A percentile compares a stretch with the other conserved stretches of the same genome.
Conservation (phyloP, 2,888 invertebrate species). For the Dichetophora obliterata region DNA sequence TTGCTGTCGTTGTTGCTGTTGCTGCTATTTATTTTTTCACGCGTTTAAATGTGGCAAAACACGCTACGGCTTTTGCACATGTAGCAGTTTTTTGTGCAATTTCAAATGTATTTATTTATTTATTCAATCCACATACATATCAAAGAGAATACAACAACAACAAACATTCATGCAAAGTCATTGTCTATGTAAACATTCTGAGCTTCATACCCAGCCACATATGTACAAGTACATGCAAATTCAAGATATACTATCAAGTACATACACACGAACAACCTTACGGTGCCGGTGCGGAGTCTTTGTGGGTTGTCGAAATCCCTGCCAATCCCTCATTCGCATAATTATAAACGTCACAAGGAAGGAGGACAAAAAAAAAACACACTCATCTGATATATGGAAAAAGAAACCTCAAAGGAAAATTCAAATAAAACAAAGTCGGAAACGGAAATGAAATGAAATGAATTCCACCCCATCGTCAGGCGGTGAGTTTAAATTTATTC, state of each 20-base stretch:
- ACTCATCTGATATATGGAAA: background rate
- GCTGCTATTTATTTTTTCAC: background rate
- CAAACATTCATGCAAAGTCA: too few relatives aligned
- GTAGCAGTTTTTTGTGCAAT: slow-evolving; percentile 1
- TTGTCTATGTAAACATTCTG: background rate
- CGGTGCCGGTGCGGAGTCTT: background rate
- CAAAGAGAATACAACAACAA: background rate
- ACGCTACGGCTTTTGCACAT: background rate
- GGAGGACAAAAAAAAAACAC: background rate
- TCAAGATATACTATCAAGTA: background rate
- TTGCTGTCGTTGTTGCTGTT: background rate
- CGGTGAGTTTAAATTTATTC: slow-evolving; percentile 19
- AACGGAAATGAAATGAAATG: slow-evolving; percentile 23
- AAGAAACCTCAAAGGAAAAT: background rate
- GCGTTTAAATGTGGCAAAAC: background rate
- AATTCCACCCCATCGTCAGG: slow-evolving; percentile 29
- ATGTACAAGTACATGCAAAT: background rate
- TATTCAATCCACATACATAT: background rate
- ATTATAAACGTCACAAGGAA: background rate
- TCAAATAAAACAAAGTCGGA: background rate
- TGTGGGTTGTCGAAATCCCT: slow-evolving; percentile 24
- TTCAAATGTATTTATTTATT: background rate
- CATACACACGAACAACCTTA: background rate
- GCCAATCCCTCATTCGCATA: slow-evolving; percentile 33
- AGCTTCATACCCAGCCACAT: background rate